phyloP scores from a whole-genome alignment of 2,888 invertebrate species.

The Xanthorhoe designata region DNA sequence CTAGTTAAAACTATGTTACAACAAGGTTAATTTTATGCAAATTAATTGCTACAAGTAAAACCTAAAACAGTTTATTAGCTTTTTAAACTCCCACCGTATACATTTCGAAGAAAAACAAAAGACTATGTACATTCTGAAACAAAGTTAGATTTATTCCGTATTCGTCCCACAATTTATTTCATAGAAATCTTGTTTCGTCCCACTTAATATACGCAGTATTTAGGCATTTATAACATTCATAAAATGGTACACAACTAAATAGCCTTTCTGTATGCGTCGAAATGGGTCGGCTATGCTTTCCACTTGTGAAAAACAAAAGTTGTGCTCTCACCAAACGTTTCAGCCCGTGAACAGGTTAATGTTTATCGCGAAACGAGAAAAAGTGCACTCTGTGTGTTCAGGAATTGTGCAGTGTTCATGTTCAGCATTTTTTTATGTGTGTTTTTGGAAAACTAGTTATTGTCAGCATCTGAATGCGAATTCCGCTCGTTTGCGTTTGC shows the following conservation, averaged over 20 bases:
- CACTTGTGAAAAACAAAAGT: conserved; percentile 58
- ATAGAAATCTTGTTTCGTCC: too few species aligned
- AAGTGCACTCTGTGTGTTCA: conserved; percentile 50
- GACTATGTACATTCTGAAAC: neutral
- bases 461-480: neutral
- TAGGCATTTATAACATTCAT: conserved; percentile 20
- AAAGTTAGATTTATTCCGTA: neutral
- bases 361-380: conserved; percentile 56
- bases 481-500: neutral
- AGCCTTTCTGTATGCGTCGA: conserved; percentile 46
- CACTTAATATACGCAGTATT: conserved; percentile 12
- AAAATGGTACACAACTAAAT: conserved; percentile 37
- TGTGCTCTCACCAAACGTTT: conserved; percentile 59
- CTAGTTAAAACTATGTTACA: neutral
- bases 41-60: neutral
- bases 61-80: neutral
- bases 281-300: conserved; percentile 58
- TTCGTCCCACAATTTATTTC: too few species aligned
- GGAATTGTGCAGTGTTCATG: conserved; percentile 49
- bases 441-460: neutral
- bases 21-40: neutral
- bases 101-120: neutral
- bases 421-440: conserved; percentile 19
- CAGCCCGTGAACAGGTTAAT: conserved; percentile 69
- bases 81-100: neutral